phyloP scores from a whole-genome alignment of 2,797 vertebrate genomes.

The Gorsachius magnificus region DNA sequence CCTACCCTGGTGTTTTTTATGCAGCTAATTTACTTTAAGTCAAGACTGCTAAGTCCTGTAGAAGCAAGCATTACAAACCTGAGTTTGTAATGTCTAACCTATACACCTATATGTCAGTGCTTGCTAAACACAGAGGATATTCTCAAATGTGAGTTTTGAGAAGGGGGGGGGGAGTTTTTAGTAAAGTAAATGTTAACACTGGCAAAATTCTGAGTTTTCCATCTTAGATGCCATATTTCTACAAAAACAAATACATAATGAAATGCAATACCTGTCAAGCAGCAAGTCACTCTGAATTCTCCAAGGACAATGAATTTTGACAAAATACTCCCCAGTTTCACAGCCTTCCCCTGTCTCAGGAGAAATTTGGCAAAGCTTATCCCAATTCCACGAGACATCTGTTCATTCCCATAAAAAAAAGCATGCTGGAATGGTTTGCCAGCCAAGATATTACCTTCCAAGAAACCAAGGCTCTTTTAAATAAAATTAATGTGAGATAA shows the following conservation, averaged over 20 bases:
- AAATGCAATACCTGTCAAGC: background rate
- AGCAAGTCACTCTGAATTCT: background rate
- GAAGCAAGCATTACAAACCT: fast-evolving
- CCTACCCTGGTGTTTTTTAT: background rate
- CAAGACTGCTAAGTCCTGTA: background rate
- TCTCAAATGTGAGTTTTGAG: background rate
- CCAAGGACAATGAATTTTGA: background rate
- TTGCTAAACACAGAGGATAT: background rate
- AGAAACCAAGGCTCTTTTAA: background rate
- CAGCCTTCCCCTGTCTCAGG: background rate
- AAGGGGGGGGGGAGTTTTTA: background rate
- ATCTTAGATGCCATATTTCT: background rate
- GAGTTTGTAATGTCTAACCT: background rate
- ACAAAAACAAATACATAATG: background rate
- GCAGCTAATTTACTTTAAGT: background rate
- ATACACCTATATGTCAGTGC: background rate
- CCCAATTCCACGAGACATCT: background rate
- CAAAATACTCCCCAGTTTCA: background rate
- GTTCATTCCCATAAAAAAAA: background rate
- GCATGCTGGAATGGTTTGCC: background rate
- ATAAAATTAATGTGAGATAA: background rate
- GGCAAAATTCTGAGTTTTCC: background rate
- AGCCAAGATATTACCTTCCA: background rate
- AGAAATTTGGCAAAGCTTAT: background rate
- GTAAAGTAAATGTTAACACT: background rate